Evolutionary conservation across 2,113 vertebrate species (phyloP).

Genomic region (Bambusicola thoracicus): DNA sequence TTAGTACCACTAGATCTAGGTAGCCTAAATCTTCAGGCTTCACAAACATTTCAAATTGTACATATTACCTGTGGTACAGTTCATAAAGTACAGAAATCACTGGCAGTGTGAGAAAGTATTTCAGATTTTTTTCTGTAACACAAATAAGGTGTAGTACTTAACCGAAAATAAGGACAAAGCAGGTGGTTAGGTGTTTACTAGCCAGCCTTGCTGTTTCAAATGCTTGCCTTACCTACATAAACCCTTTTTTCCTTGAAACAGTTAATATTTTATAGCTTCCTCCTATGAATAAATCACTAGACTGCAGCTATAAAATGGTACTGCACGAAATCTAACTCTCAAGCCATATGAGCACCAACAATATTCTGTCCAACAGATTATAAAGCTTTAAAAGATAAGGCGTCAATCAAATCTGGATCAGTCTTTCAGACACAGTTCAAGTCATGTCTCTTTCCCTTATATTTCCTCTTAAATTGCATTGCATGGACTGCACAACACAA

Average conservation of each 20-base stretch:
- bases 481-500: background rate
- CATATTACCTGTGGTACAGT: slow-evolving; percentile 46
- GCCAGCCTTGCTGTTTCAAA: background rate
- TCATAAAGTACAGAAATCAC: slow-evolving; percentile 53
- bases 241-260: background rate
- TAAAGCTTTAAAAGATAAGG: slow-evolving; percentile 24
- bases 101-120: background rate
- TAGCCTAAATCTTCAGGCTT: slow-evolving; percentile 60
- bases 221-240: background rate
- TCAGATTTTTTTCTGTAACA: slow-evolving; percentile 13
- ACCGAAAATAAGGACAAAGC: slow-evolving; percentile 1
- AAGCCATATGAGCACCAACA: slow-evolving; percentile 1
- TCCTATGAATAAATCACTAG: slow-evolving; percentile 1
- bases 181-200: background rate
- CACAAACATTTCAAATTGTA: slow-evolving; percentile 53
- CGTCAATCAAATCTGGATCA: background rate
- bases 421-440: background rate
- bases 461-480: background rate
- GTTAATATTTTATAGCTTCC: slow-evolving; percentile 50
- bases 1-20: slow-evolving; percentile 41
- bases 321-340: background rate
- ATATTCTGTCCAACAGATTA: background rate
- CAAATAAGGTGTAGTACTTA: background rate
- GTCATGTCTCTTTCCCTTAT: background rate
- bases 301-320: background rate